Base-by-base conservation (phyloP, 2,797 vertebrate genomes). In the Pterois miles region DNA sequence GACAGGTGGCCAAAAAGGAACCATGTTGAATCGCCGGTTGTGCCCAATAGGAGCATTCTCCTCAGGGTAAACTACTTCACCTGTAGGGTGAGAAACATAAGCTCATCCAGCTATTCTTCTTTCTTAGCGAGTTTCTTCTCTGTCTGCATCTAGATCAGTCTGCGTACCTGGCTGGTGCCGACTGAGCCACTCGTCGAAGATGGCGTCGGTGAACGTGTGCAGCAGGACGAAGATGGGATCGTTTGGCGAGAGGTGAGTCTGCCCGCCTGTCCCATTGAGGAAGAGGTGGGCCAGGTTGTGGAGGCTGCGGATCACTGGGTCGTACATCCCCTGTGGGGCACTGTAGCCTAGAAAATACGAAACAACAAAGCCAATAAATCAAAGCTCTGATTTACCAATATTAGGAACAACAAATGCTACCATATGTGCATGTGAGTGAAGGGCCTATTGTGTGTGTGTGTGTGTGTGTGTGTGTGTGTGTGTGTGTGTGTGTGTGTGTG, bases 231-330 rank as follows among this genome's bases (percentile, higher is more conserved):
- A 99, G 90, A 99, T 96, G 75, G 97, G 98, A 82, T 99, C 98
- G 31, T 99, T 99, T 36, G 97, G 97, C n/a, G 98, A 99, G 83
- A 99, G 90, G 86, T 99, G 97, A 4, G 97, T 99, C 94, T 99
- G 97, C 10, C 98, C 97, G 2, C 98, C 97, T 1, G 98, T 99
- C 63, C 98, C 98, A 8, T 99, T 99, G 76, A 99, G 92, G 91
- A 98, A 99, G 25, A 99, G 95, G 90, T 99, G 98, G 86, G 98
- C 98, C 91, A 99, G 84, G 83, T 99, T 99, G 92, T 99, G 98
- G 86, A 99, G 96, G 80, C 97, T 99, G 82, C 97, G 95, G 66
- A 99, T 94, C 62, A 96, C 94, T 1, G 98, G 97, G 86, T 99
- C 96, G 0, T 99, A 99, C 69, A 74, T 95, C 71, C 98, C 98